Conservation (phyloP, 2,888 invertebrate genomes). For the Andricus curvator region DNA sequence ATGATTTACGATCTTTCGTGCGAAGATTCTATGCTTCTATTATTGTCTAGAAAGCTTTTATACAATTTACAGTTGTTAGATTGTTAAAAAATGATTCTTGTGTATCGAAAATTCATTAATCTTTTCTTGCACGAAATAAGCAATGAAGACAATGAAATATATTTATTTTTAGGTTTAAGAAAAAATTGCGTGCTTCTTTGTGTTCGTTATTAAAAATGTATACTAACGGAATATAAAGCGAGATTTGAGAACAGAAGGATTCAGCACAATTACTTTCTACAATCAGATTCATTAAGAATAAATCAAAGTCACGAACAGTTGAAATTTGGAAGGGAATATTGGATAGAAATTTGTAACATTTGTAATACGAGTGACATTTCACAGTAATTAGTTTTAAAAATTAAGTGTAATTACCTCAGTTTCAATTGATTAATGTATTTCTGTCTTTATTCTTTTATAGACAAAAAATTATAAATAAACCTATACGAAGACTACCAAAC, state of each 20-base stretch:
- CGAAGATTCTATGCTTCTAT: too few species aligned
- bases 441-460: not conserved
- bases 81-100: too few species aligned
- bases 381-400: not conserved
- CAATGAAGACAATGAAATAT: too few species aligned
- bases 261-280: not conserved
- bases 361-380: not conserved
- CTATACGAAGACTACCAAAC: not conserved
- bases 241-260: not conserved
- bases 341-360: not conserved
- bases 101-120: too few species aligned
- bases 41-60: too few species aligned
- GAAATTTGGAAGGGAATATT: not conserved
- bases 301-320: constrained; percentile 13
- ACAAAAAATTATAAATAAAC: not conserved
- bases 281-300: not conserved
- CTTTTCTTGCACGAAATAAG: too few species aligned
- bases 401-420: not conserved
- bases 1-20: too few species aligned
- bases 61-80: too few species aligned
- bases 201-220: not conserved
- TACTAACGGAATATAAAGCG: not conserved
- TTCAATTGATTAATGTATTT: not conserved
- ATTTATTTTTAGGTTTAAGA: too few species aligned
- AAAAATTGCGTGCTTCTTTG: not conserved